Conservation (phyloP, 2,113 vertebrate genomes). For the Amphiprion percula region DNA sequence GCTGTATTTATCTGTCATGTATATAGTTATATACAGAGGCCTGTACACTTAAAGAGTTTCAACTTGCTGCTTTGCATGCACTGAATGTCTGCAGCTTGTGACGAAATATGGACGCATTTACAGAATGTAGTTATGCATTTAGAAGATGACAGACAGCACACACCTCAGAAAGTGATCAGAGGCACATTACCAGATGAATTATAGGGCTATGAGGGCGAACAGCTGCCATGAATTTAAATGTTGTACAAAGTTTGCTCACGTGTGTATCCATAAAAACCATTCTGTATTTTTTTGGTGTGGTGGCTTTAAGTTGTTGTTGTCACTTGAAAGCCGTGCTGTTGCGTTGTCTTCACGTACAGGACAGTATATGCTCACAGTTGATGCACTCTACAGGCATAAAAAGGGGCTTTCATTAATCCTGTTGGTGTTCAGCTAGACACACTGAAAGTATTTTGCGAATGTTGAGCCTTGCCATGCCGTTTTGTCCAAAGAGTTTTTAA, state of each 20-base stretch:
- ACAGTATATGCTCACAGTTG: constrained; percentile 16
- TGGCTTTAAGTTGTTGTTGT: constrained; percentile 25
- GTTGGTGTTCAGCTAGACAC: neutral
- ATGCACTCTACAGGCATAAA: constrained; percentile 4
- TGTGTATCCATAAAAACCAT: constrained; percentile 28
- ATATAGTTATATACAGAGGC: constrained; percentile 15
- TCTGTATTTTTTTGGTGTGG: constrained; percentile 21
- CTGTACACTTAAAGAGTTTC: constrained; percentile 20
- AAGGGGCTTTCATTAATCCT: constrained; percentile 20
- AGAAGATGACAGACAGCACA: neutral
- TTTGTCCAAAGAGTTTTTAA: constrained; percentile 47
- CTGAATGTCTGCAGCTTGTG: constrained; percentile 38
- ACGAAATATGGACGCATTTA: neutral
- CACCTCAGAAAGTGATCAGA: constrained; percentile 15
- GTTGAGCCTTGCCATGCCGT: constrained; percentile 20
- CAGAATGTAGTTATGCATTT: neutral
- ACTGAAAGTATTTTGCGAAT: constrained; percentile 50
- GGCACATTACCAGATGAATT: constrained; percentile 10
- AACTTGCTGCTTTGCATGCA: constrained; percentile 40
- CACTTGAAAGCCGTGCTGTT: constrained; percentile 14
- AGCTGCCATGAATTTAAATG: constrained; percentile 30
- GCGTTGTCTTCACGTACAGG: constrained; percentile 10
- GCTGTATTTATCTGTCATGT: constrained; percentile 49
- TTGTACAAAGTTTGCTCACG: constrained; percentile 40
- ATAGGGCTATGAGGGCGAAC: constrained; percentile 31